Percentiles rank a stretch among this genome's conserved stretches.
phyloP scores from a whole-genome alignment of 2,113 vertebrate genomes.

The Atherinomorus stipes region DNA sequence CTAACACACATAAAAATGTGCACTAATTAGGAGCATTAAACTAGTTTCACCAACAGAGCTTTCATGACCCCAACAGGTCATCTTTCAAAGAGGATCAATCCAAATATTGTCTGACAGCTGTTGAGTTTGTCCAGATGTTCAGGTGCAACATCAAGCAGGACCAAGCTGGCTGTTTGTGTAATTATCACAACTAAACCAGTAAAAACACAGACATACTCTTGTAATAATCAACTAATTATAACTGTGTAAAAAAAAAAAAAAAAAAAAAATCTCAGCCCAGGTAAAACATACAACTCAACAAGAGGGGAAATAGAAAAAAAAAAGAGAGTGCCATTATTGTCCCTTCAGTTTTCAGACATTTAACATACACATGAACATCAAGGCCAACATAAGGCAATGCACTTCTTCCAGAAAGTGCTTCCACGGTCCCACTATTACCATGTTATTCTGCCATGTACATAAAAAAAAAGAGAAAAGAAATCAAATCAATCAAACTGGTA shows the following conservation, averaged over 20 bases:
- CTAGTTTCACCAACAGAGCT: conserved; percentile 2
- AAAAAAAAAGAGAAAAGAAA: conserved; percentile 26
- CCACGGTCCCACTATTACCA: conserved; percentile 10
- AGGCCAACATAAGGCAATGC: conserved; percentile 64
- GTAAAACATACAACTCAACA: conserved; percentile 15
- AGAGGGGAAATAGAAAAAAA: background rate
- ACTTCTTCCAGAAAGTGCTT: conserved; percentile 23
- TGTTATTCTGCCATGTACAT: conserved; percentile 4
- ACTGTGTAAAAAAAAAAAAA: conserved; percentile 4
- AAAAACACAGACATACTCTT: background rate
- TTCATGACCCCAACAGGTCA: background rate
- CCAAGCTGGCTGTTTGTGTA: background rate
- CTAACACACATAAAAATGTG: background rate
- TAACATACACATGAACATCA: conserved; percentile 41
- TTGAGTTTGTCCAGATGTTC: background rate
- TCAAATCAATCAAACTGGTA: background rate
- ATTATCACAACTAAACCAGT: background rate
- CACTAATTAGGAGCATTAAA: conserved; percentile 19
- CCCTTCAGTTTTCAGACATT: conserved; percentile 55
- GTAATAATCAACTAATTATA: background rate
- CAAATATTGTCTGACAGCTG: background rate
- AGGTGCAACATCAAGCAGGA: conserved; percentile 41
- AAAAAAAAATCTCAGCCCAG: background rate
- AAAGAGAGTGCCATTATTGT: conserved; percentile 26
- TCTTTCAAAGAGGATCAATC: conserved; percentile 17